These are phyloP conservation scores for Oncopeltus fasciatus DNA, from an alignment of 1,140 invertebrate genomes.

Conservation along the genomic window DNA sequence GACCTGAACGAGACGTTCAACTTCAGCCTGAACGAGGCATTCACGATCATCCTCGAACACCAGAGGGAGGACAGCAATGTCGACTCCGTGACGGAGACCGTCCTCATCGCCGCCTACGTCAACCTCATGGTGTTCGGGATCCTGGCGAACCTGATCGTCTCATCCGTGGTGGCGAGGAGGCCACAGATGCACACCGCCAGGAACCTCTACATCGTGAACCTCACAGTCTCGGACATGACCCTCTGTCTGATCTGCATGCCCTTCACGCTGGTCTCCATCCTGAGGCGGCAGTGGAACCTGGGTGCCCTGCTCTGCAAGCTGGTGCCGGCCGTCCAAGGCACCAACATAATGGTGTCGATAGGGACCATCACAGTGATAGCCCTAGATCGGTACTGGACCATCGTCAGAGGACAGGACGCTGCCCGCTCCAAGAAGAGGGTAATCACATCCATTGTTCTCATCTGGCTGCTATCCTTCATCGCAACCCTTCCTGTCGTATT, in stretches of 20 bases:
- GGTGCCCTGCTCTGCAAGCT: constrained; percentile 38
- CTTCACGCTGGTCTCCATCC: constrained; percentile 35
- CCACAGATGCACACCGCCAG: constrained; percentile 33
- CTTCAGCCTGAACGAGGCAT: constrained; percentile 25
- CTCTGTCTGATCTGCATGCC: constrained; percentile 41
- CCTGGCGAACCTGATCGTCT: constrained; percentile 31
- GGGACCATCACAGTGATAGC: constrained; percentile 45
- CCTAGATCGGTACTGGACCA: constrained; percentile 36
- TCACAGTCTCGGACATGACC: constrained; percentile 40
- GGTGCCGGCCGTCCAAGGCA: constrained; percentile 35
- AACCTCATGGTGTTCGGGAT: constrained; percentile 31
- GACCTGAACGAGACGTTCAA: constrained; percentile 25
- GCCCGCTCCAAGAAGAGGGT: constrained; percentile 26
- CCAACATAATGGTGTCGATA: constrained; percentile 43
- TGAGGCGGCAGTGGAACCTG: constrained; percentile 29
- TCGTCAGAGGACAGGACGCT: constrained; percentile 23
- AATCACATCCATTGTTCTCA: constrained; percentile 32
- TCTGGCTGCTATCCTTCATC: constrained; percentile 37
- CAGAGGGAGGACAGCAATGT: constrained; percentile 19
- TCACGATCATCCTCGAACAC: constrained; percentile 22
- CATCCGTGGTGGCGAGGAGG: constrained; percentile 30
- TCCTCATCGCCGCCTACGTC: constrained; percentile 17
- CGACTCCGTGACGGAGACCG: constrained; percentile 17
- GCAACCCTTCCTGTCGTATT: constrained; percentile 36
- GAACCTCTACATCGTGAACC: constrained; percentile 46